Conservation (phyloP, 2,888 invertebrate species). For the Anoncus sp. region DNA sequence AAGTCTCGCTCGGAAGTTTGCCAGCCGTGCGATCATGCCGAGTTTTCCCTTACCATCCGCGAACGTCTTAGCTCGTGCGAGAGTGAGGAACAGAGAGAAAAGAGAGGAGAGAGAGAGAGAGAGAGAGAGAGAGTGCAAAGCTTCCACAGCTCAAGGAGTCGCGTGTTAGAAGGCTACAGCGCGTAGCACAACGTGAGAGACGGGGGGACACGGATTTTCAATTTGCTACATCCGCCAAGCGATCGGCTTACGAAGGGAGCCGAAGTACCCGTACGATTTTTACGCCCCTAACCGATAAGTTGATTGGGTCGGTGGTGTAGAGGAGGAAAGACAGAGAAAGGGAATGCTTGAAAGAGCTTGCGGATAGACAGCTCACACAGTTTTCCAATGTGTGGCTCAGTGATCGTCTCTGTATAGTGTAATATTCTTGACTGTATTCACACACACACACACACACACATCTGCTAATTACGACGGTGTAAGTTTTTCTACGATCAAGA, state of each 20-base stretch:
- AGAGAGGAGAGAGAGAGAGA: constrained; percentile 18
- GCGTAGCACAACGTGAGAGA: constrained; percentile 44
- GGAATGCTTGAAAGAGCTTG: constrained; percentile 34
- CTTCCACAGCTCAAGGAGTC: constrained; percentile 50
- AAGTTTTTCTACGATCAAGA: constrained; percentile 18
- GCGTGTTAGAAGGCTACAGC: constrained; percentile 43
- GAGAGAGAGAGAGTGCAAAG: constrained; percentile 40
- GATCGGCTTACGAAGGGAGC: constrained; percentile 58
- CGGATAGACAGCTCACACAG: constrained; percentile 23
- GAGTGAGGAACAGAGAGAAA: background rate
- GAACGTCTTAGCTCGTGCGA: constrained; percentile 44
- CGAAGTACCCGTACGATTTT: constrained; percentile 44
- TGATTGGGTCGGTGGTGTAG: constrained; percentile 48
- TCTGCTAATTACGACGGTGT: too few relatives aligned
- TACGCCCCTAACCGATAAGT: constrained; percentile 55
- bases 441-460: background rate
- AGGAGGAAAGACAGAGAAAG: constrained; percentile 13
- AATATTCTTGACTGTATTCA: constrained; percentile 1
- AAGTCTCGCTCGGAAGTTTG: constrained; percentile 62
- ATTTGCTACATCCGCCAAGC: constrained; percentile 73
- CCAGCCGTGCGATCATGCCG: constrained; percentile 60
- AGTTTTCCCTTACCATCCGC: constrained; percentile 15
- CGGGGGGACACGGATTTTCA: constrained; percentile 74
- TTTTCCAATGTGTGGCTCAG: constrained; percentile 25
- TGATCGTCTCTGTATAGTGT: constrained; percentile 2